These are phyloP conservation scores for Amia ocellicauda DNA, from an alignment of 2,113 vertebrate species.

Conservation along the genomic window DNA sequence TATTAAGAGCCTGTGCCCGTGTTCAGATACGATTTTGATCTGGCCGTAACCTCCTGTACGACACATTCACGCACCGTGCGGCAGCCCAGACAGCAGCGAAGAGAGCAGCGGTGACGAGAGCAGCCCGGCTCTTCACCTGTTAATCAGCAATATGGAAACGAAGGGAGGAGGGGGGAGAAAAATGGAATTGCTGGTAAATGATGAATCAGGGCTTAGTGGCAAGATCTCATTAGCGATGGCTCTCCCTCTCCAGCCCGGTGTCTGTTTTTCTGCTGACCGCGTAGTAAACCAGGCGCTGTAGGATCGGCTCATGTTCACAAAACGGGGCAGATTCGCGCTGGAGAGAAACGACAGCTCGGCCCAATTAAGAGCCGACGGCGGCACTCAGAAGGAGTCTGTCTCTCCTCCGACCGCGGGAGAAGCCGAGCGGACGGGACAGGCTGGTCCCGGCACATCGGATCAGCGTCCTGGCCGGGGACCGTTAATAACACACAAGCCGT, in stretches of 20 bases:
- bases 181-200: not conserved
- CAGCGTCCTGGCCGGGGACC: not conserved
- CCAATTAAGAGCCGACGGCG: constrained; percentile 16
- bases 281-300: not conserved
- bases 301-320: constrained; percentile 5
- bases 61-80: too few relatives aligned
- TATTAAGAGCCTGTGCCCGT: too few relatives aligned
- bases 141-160: not conserved
- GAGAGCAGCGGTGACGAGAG: too few relatives aligned
- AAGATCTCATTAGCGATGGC: constrained; percentile 10
- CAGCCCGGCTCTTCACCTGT: too few relatives aligned
- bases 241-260: not conserved
- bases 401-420: not conserved
- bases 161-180: not conserved
- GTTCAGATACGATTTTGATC: too few relatives aligned
- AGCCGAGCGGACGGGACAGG: not conserved
- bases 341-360: constrained; percentile 17
- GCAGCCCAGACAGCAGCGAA: not conserved
- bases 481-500: not conserved
- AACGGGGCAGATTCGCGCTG: constrained; percentile 12
- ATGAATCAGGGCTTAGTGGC: constrained; percentile 5
- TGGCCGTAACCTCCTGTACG: too few relatives aligned
- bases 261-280: constrained; percentile 16
- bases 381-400: not conserved
- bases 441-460: not conserved